Percentiles rank a stretch among this genome's conserved stretches.
Conservation (phyloP, 2,888 invertebrate species). For the Caradrina clavipalpis region DNA sequence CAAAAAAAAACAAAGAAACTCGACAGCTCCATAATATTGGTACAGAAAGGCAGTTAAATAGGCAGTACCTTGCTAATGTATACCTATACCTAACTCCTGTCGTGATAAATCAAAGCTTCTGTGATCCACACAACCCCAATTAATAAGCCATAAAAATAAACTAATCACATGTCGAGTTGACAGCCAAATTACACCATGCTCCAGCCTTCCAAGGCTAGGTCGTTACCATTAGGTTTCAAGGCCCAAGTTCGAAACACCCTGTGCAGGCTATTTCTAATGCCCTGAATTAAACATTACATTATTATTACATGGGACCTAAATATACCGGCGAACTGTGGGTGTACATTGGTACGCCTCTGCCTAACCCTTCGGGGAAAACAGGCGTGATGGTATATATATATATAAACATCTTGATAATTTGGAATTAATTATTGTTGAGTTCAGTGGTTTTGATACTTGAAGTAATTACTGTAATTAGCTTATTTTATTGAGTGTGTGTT, state of each 20-base stretch:
- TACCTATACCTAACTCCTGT: background rate
- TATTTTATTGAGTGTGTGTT: conserved; percentile 1
- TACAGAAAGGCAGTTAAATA: background rate
- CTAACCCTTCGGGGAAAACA: no score
- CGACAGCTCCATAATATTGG: no score
- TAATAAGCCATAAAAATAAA: conserved; percentile 30
- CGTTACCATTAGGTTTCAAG: conserved; percentile 39
- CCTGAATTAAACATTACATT: background rate
- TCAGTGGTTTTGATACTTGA: conserved; percentile 11
- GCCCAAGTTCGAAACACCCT: conserved; percentile 40
- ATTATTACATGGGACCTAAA: no score
- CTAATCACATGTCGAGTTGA: conserved; percentile 44
- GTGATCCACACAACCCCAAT: conserved; percentile 32
- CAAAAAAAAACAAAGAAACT: no score
- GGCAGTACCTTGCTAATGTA: background rate
- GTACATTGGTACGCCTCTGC: no score
- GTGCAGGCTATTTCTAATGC: background rate
- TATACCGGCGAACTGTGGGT: no score
- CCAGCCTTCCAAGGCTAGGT: conserved; percentile 38
- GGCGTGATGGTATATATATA: no score
- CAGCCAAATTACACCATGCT: conserved; percentile 47
- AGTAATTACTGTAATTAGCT: background rate
- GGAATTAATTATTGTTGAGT: background rate
- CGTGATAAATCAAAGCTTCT: conserved; percentile 20
- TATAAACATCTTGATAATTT: no score